Evolutionary conservation across 2,113 vertebrate species (phyloP).

Genomic region (mouse (Mus musculus)): DNA sequence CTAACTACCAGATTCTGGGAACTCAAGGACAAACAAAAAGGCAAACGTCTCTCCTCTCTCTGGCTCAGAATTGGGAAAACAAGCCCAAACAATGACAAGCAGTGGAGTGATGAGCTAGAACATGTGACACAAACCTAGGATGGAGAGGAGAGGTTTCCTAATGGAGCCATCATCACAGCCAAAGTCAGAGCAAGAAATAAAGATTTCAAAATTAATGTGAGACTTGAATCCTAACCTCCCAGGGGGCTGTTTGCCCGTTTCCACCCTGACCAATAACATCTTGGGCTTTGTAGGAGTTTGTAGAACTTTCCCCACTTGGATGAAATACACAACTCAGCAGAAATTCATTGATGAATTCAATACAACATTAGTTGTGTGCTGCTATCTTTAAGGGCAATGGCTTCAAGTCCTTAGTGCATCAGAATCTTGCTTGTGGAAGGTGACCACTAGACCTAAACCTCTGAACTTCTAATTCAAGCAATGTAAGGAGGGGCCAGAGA

Average conservation of each 20-base stretch:
- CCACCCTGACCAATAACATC: background rate
- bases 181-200: background rate
- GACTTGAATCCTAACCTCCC: background rate
- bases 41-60: background rate
- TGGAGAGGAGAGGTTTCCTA: background rate
- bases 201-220: background rate
- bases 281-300: background rate
- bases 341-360: background rate
- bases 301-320: background rate
- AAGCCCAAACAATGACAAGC: background rate
- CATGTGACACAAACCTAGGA: background rate
- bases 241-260: accelerated
- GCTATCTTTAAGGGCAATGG: background rate
- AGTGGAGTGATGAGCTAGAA: background rate
- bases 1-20: background rate
- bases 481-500: background rate
- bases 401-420: background rate
- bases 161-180: background rate
- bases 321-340: background rate
- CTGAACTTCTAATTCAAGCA: background rate
- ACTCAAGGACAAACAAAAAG: background rate
- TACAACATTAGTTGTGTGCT: background rate
- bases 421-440: background rate
- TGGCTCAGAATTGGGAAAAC: background rate
- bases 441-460: background rate